Conservation (phyloP, 2,888 invertebrate species). For the Ormyrus nitidulus region DNA sequence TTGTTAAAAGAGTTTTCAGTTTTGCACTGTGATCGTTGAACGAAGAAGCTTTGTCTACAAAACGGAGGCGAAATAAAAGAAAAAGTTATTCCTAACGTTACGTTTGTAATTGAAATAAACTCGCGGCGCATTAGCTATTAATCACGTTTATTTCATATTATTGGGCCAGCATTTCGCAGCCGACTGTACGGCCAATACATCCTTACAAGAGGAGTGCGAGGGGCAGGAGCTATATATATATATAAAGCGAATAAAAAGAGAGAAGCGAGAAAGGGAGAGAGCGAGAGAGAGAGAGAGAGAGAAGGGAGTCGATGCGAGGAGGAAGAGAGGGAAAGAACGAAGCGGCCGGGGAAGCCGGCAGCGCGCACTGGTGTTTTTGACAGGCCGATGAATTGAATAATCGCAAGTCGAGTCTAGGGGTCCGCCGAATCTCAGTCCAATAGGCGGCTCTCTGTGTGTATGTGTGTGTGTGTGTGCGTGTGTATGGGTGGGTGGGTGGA, state of each 20-base stretch:
- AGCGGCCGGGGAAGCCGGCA: conserved; percentile 57
- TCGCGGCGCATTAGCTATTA: neutral
- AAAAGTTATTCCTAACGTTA: too few relatives aligned
- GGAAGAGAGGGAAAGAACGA: conserved; percentile 59
- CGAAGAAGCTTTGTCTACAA: too few relatives aligned
- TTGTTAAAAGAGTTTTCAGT: too few relatives aligned
- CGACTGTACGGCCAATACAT: conserved; percentile 32
- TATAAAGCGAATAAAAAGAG: conserved; percentile 39
- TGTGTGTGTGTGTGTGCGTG: conserved; percentile 24
- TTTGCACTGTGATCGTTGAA: too few relatives aligned
- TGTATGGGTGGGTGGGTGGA: neutral
- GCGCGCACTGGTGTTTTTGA: conserved; percentile 75
- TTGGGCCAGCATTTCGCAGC: neutral
- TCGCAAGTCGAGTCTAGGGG: conserved; percentile 76
- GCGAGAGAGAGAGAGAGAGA: conserved; percentile 46
- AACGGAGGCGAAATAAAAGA: too few relatives aligned
- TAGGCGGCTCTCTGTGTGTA: conserved; percentile 60
- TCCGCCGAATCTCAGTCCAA: conserved; percentile 74
- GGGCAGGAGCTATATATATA: neutral
- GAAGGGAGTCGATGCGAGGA: conserved; percentile 56
- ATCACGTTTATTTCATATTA: neutral
- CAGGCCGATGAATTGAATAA: conserved; percentile 76
- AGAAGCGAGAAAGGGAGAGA: conserved; percentile 43
- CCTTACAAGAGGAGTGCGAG: conserved; percentile 16
- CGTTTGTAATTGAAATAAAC: neutral